phyloP scores from a whole-genome alignment of 2,113 vertebrate genomes.

The Sprattus sprattus region DNA sequence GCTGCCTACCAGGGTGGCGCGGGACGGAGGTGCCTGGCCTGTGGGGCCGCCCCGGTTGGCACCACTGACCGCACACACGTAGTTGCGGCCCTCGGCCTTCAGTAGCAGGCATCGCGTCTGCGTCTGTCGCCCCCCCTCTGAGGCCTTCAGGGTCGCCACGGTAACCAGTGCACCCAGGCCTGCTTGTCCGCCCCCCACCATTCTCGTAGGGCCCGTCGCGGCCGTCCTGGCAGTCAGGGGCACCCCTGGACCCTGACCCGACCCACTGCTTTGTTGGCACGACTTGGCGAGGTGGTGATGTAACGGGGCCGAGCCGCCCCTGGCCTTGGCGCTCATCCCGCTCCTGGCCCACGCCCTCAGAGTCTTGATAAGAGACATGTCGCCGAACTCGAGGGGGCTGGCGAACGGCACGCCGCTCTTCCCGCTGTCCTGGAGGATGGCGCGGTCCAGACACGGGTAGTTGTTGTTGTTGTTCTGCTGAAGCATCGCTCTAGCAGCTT shows the following conservation, averaged over 20 bases:
- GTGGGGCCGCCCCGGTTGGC: slow-evolving; percentile 27
- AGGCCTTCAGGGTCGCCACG: slow-evolving; percentile 72
- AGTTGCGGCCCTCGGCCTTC: slow-evolving; percentile 67
- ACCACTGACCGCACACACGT: slow-evolving; percentile 63
- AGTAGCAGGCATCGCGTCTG: slow-evolving; percentile 73
- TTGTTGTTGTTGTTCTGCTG: slow-evolving; percentile 81
- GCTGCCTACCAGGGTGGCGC: slow-evolving; percentile 54
- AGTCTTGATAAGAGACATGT: slow-evolving; percentile 68
- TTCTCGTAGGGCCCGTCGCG: slow-evolving; percentile 36
- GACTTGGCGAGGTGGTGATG: slow-evolving; percentile 36
- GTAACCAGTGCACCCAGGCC: slow-evolving; percentile 70
- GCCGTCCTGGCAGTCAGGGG: slow-evolving; percentile 34
- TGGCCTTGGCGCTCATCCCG: slow-evolving; percentile 62
- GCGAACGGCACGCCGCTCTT: slow-evolving; percentile 60
- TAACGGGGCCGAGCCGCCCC: slow-evolving; percentile 50
- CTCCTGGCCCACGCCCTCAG: slow-evolving; percentile 70
- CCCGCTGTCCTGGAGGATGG: slow-evolving; percentile 63
- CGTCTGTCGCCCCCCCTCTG: slow-evolving; percentile 69
- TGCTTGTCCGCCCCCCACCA: slow-evolving; percentile 47
- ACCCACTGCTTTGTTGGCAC: slow-evolving; percentile 42
- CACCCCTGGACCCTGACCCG: slow-evolving; percentile 1
- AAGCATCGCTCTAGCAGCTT: slow-evolving; percentile 63
- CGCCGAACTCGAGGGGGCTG: slow-evolving; percentile 65
- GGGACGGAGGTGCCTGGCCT: background rate
- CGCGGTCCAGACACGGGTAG: slow-evolving; percentile 68